Conservation (phyloP, 2,113 vertebrate genomes). For the Phyllopteryx taeniolatus region DNA sequence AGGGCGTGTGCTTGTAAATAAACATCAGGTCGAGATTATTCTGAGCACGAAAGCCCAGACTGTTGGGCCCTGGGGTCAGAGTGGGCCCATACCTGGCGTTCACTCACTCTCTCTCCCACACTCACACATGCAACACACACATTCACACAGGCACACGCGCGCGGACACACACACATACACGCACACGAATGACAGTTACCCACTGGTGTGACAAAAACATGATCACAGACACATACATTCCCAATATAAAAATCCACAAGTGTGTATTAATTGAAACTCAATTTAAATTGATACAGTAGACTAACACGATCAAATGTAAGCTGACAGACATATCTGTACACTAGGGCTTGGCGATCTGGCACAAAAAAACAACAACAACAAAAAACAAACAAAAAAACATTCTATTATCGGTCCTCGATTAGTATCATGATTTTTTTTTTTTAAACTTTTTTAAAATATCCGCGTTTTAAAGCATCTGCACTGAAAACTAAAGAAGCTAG, state of each 20-base stretch:
- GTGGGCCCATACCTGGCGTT: slow-evolving; percentile 60
- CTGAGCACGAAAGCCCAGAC: slow-evolving; percentile 60
- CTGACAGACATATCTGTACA: not conserved
- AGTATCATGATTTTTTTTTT: too few species aligned
- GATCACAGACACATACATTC: not conserved
- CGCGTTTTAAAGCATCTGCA: too few species aligned
- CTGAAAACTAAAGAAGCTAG: too few species aligned
- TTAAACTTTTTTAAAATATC: too few species aligned
- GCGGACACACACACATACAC: not conserved
- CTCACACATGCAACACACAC: not conserved
- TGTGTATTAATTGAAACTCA: not conserved
- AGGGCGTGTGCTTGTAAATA: slow-evolving; percentile 73
- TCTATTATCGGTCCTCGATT: too few species aligned
- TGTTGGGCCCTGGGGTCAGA: slow-evolving; percentile 59
- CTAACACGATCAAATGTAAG: too few species aligned
- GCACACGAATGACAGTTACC: not conserved
- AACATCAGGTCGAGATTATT: slow-evolving; percentile 73
- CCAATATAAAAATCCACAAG: not conserved
- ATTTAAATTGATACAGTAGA: not conserved
- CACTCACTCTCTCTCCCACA: not conserved
- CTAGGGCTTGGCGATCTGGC: not conserved
- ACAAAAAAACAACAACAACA: too few species aligned
- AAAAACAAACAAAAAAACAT: too few species aligned
- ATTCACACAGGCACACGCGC: not conserved
- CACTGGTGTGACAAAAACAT: slow-evolving; percentile 7